Conservation (phyloP, 2,797 vertebrate genomes). For the Hypotaenidia okinawae region DNA sequence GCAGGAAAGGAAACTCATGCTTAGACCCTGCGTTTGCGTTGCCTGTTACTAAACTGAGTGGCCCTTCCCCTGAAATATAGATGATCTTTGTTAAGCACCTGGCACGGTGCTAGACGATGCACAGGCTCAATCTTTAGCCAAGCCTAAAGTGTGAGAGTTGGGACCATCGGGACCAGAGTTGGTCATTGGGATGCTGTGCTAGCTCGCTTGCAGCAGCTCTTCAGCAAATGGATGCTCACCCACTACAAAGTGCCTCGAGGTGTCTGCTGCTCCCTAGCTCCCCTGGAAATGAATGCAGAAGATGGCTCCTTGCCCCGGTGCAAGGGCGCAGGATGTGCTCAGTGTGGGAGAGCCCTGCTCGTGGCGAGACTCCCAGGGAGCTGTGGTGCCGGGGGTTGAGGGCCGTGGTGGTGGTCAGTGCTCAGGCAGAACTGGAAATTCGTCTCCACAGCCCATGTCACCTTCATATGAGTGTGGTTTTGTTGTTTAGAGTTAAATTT, state of each 20-base stretch:
- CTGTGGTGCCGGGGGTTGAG: neutral
- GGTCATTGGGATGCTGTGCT: no score
- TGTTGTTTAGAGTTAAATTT: neutral
- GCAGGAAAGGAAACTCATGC: neutral
- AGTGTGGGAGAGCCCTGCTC: neutral
- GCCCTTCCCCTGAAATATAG: accelerated
- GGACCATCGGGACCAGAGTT: no score
- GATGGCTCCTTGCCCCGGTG: accelerated
- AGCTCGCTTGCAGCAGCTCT: no score
- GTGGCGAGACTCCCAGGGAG: accelerated
- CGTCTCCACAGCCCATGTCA: accelerated
- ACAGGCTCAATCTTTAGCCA: no score
- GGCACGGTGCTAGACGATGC: neutral
- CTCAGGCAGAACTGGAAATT: neutral
- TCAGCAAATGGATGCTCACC: no score
- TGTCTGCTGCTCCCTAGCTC: accelerated
- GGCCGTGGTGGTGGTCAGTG: accelerated
- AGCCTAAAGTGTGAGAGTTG: no score
- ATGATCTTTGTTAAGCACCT: neutral
- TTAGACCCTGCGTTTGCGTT: neutral
- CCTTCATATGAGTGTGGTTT: accelerated
- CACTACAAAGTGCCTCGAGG: neutral
- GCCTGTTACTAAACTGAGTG: accelerated
- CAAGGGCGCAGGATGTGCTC: neutral
- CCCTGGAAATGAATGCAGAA: accelerated